Conservation (phyloP, 2,888 invertebrate species). For the Stenurella melanura region DNA sequence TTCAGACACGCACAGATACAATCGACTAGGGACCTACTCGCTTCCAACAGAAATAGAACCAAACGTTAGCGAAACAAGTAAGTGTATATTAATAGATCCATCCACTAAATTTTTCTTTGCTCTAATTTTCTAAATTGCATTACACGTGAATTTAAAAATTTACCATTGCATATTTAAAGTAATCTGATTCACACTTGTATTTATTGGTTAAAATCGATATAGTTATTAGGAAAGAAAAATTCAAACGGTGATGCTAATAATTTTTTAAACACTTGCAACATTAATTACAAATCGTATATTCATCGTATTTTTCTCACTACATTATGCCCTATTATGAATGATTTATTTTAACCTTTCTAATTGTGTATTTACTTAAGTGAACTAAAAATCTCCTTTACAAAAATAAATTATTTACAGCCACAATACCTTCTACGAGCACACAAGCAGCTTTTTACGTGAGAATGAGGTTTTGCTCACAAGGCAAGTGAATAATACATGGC, state of each 20-base stretch:
- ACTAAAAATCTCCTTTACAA: slow-evolving; percentile 10
- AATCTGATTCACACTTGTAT: too few relatives aligned
- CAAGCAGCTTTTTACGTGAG: slow-evolving; percentile 24
- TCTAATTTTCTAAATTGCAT: too few relatives aligned
- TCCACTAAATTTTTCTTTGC: too few relatives aligned
- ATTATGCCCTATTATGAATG: too few relatives aligned
- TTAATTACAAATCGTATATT: too few relatives aligned
- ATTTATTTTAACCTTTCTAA: not conserved
- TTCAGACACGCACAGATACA: slow-evolving; percentile 68
- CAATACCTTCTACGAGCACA: slow-evolving; percentile 12
- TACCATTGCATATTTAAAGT: too few relatives aligned
- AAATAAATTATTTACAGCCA: slow-evolving; percentile 34
- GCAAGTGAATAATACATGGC: slow-evolving; percentile 41
- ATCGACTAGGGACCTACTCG: slow-evolving; percentile 61
- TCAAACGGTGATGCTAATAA: too few relatives aligned
- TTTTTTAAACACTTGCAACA: too few relatives aligned
- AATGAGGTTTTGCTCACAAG: slow-evolving; percentile 44
- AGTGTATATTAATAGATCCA: slow-evolving; percentile 71
- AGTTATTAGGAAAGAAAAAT: too few relatives aligned
- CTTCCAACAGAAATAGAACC: slow-evolving; percentile 78
- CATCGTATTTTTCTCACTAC: too few relatives aligned
- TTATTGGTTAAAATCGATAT: too few relatives aligned
- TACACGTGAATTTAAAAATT: too few relatives aligned
- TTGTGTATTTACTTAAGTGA: not conserved
- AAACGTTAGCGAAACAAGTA: slow-evolving; percentile 85